These are phyloP conservation scores for Zaprionus bogoriensis DNA, from an alignment of 2,888 invertebrate genomes.

Conservation along the genomic window DNA sequence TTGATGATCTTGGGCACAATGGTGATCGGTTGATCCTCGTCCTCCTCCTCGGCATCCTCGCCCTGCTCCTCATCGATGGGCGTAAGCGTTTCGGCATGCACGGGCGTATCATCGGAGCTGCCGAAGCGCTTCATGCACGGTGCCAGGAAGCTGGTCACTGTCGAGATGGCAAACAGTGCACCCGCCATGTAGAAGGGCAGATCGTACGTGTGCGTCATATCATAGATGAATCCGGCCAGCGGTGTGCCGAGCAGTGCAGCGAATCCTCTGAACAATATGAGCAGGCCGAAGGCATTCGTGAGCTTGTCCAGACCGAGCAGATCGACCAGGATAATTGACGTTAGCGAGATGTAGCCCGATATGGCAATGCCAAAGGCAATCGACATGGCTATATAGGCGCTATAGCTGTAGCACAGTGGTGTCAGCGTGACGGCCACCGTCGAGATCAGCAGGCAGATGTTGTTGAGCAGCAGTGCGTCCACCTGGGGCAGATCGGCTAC, in stretches of 20 bases:
- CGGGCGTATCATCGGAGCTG: conserved; percentile 85
- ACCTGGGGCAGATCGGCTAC: conserved; percentile 96
- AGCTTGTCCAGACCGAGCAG: conserved; percentile 96
- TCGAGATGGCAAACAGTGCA: conserved; percentile 92
- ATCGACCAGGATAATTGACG: conserved; percentile 98
- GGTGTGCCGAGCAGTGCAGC: conserved; percentile 95
- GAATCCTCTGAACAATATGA: conserved; percentile 97
- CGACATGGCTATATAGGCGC: conserved; percentile 90
- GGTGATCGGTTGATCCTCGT: conserved; percentile 89
- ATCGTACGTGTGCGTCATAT: conserved; percentile 92
- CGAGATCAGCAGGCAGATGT: conserved; percentile 94
- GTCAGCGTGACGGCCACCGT: conserved; percentile 92
- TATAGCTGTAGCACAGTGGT: conserved; percentile 92
- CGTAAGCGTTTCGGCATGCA: conserved; percentile 88
- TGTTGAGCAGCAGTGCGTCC: conserved; percentile 95
- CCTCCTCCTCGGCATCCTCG: conserved; percentile 89
- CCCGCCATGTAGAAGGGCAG: conserved; percentile 97
- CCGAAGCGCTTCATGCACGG: conserved; percentile 87
- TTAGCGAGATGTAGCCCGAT: conserved; percentile 98
- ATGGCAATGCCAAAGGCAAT: conserved; percentile 96
- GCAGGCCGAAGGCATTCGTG: conserved; percentile 97
- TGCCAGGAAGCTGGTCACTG: conserved; percentile 92
- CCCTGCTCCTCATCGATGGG: conserved; percentile 94
- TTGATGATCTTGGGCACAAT: conserved; percentile 91
- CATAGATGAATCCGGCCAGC: conserved; percentile 94